phyloP scores from a whole-genome alignment of 2,113 vertebrate species.

The Rhinogobius similis region DNA sequence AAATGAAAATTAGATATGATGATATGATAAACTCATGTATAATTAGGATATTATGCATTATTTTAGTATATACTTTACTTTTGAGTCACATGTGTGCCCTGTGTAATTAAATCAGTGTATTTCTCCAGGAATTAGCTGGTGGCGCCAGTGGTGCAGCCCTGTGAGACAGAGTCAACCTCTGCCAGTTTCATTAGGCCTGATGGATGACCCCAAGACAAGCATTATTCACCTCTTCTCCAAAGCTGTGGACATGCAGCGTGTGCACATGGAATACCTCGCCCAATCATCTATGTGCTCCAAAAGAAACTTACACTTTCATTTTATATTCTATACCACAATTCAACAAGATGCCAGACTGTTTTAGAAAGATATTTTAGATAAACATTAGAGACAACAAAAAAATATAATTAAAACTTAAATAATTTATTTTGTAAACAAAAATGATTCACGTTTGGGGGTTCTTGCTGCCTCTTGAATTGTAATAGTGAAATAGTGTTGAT shows the following conservation, averaged over 20 bases:
- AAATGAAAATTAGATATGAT: no score
- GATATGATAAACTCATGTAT: no score
- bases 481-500: no score
- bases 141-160: slow-evolving; percentile 68
- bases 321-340: background rate
- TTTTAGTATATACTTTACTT: background rate
- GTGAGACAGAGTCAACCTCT: slow-evolving; percentile 66
- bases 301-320: slow-evolving; percentile 12
- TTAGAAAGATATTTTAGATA: background rate
- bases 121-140: slow-evolving; percentile 70
- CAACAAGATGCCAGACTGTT: background rate
- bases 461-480: no score
- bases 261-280: slow-evolving; percentile 30
- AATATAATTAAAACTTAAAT: background rate
- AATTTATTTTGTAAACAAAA: background rate
- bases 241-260: slow-evolving; percentile 14
- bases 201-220: slow-evolving; percentile 75
- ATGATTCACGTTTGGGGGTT: background rate
- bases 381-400: background rate
- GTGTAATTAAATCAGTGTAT: slow-evolving; percentile 70
- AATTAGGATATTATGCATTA: no score
- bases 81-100: slow-evolving; percentile 25
- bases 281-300: slow-evolving; percentile 45
- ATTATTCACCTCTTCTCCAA: slow-evolving; percentile 61
- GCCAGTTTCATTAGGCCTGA: slow-evolving; percentile 77